Conservation (phyloP, 2,888 invertebrate species). For the Tachina grossa region DNA sequence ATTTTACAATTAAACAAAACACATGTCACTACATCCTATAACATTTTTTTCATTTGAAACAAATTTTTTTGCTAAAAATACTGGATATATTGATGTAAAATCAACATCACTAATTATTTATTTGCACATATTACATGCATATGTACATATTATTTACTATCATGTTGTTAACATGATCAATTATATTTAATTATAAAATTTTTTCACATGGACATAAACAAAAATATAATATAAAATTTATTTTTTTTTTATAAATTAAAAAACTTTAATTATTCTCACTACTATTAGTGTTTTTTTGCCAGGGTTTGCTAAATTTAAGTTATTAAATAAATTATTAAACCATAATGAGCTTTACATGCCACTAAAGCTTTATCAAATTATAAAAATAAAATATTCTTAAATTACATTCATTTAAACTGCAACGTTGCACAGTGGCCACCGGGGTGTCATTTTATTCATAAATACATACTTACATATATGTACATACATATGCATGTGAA, state of each 20-base stretch:
- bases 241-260: not conserved
- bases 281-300: not conserved
- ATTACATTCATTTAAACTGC: no score
- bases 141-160: not conserved
- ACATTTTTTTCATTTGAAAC: not conserved
- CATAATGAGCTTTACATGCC: not conserved
- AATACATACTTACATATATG: not conserved
- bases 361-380: not conserved
- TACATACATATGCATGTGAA: no score
- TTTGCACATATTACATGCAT: not conserved
- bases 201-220: constrained; percentile 34
- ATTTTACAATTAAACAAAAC: not conserved
- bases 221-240: constrained; percentile 3
- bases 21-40: not conserved
- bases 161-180: constrained; percentile 46
- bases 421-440: no score
- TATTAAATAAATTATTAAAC: not conserved
- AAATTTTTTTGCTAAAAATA: not conserved
- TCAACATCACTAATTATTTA: not conserved
- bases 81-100: not conserved
- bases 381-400: not conserved
- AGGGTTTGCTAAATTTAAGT: not conserved
- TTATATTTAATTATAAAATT: constrained; percentile 49
- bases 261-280: not conserved
- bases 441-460: not conserved